phyloP scores from a whole-genome alignment of 2,888 invertebrate species.

The Eremobia ochroleuca region DNA sequence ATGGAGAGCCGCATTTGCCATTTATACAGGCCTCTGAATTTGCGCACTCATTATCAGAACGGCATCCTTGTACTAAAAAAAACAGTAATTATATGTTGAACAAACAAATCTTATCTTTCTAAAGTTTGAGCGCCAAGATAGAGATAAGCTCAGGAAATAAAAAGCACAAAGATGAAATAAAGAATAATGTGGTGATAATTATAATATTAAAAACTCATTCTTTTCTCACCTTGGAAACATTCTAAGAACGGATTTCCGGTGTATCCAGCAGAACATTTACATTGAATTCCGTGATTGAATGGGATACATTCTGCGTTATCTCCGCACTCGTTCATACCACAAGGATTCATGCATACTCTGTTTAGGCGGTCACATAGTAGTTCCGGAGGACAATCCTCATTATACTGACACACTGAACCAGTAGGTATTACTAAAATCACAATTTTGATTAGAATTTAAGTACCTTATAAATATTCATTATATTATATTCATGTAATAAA shows the following conservation, averaged over 20 bases:
- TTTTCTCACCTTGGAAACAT: constrained; percentile 91
- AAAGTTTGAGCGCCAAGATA: background rate
- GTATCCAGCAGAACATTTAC: constrained; percentile 94
- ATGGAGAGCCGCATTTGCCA: constrained; percentile 94
- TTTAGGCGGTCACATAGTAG: constrained; percentile 96
- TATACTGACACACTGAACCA: constrained; percentile 95
- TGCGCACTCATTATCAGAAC: constrained; percentile 93
- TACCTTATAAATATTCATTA: background rate
- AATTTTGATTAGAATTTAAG: constrained; percentile 32
- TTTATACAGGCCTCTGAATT: constrained; percentile 95
- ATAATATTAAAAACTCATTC: background rate
- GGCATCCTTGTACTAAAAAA: constrained; percentile 92
- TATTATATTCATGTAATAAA: background rate
- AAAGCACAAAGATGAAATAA: background rate
- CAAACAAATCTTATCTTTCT: background rate
- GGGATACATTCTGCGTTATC: constrained; percentile 95
- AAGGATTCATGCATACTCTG: constrained; percentile 95
- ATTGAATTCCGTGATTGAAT: constrained; percentile 94
- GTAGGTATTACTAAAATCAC: constrained; percentile 80
- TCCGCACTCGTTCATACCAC: constrained; percentile 95
- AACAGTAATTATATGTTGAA: constrained; percentile 26
- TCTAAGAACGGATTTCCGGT: constrained; percentile 95
- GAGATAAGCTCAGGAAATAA: background rate
- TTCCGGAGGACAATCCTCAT: constrained; percentile 97
- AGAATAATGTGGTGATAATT: background rate